phyloP scores from a whole-genome alignment of 2,888 invertebrate genomes.

The Phaedon cochleariae region DNA sequence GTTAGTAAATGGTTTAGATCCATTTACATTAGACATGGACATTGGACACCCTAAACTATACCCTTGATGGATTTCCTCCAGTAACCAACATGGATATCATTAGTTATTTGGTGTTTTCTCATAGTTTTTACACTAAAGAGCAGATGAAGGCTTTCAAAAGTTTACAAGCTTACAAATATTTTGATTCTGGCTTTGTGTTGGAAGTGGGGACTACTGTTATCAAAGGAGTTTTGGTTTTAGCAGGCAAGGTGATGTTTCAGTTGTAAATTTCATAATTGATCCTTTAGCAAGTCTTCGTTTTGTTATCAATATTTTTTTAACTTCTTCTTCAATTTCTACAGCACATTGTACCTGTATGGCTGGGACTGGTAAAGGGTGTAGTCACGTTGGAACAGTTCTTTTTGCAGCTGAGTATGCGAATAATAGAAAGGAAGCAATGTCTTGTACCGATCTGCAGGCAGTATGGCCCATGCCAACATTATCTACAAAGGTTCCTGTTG shows the following conservation, averaged over 20 bases:
- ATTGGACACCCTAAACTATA: too few species aligned
- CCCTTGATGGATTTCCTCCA: slow-evolving; percentile 5
- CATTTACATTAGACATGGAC: too few species aligned
- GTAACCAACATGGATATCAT: slow-evolving; percentile 13
- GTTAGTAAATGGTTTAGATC: too few species aligned
- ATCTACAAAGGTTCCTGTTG: slow-evolving; percentile 1
- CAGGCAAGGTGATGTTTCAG: too few species aligned
- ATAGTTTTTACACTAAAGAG: not conserved
- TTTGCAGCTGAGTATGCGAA: slow-evolving; percentile 25
- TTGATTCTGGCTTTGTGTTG: slow-evolving; percentile 17
- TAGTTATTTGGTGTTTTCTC: slow-evolving; percentile 7
- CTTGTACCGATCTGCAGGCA: slow-evolving; percentile 16
- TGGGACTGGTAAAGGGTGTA: slow-evolving; percentile 32
- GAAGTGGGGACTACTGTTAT: slow-evolving; percentile 7
- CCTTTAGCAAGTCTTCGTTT: too few species aligned
- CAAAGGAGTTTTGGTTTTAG: too few species aligned
- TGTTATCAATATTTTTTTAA: too few species aligned
- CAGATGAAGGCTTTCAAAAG: slow-evolving; percentile 17
- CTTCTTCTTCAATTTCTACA: too few species aligned
- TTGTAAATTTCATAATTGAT: too few species aligned
- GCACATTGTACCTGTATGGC: slow-evolving; percentile 32
- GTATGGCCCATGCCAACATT: slow-evolving; percentile 20
- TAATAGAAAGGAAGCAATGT: slow-evolving; percentile 7
- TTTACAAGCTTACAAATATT: slow-evolving; percentile 14
- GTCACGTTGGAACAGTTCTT: slow-evolving; percentile 25